phyloP scores from a whole-genome alignment of 2,113 vertebrate species.

The Dissostichus mawsoni region DNA sequence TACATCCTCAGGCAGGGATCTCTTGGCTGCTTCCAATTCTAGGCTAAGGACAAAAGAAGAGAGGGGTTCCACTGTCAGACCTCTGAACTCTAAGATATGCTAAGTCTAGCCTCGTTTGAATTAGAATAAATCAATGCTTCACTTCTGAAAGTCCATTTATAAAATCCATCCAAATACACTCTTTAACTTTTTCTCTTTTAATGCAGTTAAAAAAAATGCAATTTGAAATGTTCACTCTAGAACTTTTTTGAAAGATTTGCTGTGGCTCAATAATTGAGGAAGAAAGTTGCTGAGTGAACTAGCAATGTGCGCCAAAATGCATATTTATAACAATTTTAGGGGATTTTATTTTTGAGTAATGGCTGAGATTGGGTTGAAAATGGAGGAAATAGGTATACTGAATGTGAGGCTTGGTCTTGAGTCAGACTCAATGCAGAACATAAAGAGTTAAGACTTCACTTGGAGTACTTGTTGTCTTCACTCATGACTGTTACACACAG shows the following conservation, averaged over 20 bases:
- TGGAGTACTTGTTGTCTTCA: background rate
- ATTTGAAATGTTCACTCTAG: background rate
- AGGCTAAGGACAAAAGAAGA: conserved; percentile 51
- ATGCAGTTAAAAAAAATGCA: too few species aligned
- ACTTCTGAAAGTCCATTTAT: background rate
- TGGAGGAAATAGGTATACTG: background rate
- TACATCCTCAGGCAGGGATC: conserved; percentile 49
- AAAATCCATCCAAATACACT: background rate
- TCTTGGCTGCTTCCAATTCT: conserved; percentile 42
- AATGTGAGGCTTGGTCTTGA: background rate
- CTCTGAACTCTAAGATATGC: conserved; percentile 11
- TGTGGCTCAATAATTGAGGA: background rate
- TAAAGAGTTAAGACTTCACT: background rate
- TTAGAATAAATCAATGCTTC: background rate
- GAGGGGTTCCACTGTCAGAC: conserved; percentile 19
- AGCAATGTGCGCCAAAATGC: background rate
- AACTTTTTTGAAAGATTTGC: background rate
- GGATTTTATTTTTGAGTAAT: background rate
- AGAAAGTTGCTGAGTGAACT: conserved; percentile 11
- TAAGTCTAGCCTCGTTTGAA: conserved; percentile 13
- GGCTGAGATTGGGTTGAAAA: background rate
- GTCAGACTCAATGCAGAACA: background rate
- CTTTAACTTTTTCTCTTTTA: background rate
- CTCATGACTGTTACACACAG: too few species aligned
- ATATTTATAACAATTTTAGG: conserved; percentile 2